phyloP scores from a whole-genome alignment of 2,797 vertebrate species.

The Brachyrhaphis roseni region DNA sequence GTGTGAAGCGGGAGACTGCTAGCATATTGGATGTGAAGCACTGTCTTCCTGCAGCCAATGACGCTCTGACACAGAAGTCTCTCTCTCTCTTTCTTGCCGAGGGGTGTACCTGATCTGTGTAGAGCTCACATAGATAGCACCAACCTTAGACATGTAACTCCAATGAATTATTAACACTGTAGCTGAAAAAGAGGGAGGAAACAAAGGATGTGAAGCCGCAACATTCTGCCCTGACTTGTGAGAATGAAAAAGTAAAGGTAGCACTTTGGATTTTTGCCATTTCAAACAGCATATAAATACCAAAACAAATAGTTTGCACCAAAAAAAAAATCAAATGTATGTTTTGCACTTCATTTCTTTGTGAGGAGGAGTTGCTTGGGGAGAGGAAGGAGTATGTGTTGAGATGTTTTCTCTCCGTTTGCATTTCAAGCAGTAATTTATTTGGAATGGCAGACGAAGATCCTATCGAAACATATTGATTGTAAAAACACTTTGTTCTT shows the following conservation, averaged over 20 bases:
- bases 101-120: constrained; percentile 55
- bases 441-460: neutral
- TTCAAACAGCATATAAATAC: neutral
- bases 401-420: neutral
- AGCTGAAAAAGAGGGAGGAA: constrained; percentile 25
- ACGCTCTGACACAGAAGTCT: constrained; percentile 38
- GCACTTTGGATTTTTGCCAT: constrained; percentile 4
- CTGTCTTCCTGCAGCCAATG: constrained; percentile 24
- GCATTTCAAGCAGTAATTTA: neutral
- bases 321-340: neutral
- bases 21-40: constrained; percentile 21
- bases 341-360: neutral
- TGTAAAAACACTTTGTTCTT: neutral
- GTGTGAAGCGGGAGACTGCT: constrained; percentile 11
- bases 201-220: constrained; percentile 43
- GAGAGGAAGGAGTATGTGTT: neutral
- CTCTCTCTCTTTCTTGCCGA: constrained; percentile 28
- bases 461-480: constrained; percentile 2
- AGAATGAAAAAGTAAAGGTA: neutral
- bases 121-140: constrained; percentile 51
- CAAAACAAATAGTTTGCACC: neutral
- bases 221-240: constrained; percentile 16
- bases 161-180: constrained; percentile 67
- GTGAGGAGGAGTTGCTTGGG: neutral
- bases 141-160: constrained; percentile 46